Evolutionary conservation across 2,888 invertebrate genomes (phyloP), one percentile per base, ranked within the genome.

Genomic region (Neoaliturus tenellus): DNA sequence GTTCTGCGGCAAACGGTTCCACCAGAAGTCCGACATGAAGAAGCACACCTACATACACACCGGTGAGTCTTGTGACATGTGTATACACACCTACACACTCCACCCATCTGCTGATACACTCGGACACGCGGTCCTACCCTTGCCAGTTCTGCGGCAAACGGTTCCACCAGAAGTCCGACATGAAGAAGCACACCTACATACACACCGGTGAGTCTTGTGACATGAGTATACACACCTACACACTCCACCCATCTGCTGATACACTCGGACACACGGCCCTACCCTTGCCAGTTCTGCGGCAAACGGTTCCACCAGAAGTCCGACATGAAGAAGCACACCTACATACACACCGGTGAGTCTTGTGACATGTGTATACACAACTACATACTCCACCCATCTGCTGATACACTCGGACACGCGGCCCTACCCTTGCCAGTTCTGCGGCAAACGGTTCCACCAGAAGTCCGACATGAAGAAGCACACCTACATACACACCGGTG

Each of bases 321-420:
- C 81, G 99, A 99, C 91, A 99, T 99, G 99, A 99, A 99, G 93
- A 99, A 99, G 90, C 99, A 99, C 92, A 99, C 99, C 33, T 99
- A 99, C 90, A 97, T 96, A 86, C 96, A 96, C 90, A 96, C 96
- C 89, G 96, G 96, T 96, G 89, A 92, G 92, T 90, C 67, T 20
- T 20, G 20, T 20, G 23, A 23, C 5, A 55, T 55, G 48, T 48
- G n/a, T n/a, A n/a, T n/a, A n/a, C n/a, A n/a, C n/a, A n/a, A n/a
- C n/a, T 35, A 12, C 17, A 44, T 44, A 44, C 44, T 44, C 10
- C 17, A 6, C 44, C 4, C 4, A 44, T 14, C 4, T 44, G 4
- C 44, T 44, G 39, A 44, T 44, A 6, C 44, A 44, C 44, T 44
- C 12, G 44, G 12, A 14, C 44, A 44, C 4, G 2, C 44, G 4